Evolutionary conservation across 53 echinoderm and acorn worm species (phyloP).

Genomic region (Astropecten irregularis): DNA sequence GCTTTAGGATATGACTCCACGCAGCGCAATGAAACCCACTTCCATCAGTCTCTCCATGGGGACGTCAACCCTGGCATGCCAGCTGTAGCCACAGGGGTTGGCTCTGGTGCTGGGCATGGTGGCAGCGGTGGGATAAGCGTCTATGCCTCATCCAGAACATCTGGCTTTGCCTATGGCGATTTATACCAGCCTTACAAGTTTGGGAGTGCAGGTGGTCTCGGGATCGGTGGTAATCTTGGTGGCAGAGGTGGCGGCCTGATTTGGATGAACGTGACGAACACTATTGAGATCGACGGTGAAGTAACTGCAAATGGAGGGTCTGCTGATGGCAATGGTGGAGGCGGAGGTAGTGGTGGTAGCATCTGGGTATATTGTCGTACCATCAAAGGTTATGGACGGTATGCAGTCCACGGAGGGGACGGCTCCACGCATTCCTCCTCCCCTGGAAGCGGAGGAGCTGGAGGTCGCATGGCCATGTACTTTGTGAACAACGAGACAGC

Average conservation of each 20-base stretch:
- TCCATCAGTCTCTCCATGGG: constrained; percentile 78
- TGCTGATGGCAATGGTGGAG: constrained; percentile 69
- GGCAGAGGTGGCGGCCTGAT: constrained; percentile 87
- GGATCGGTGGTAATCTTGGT: constrained; percentile 41
- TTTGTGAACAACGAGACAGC: constrained; percentile 79
- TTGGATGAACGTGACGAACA: constrained; percentile 90
- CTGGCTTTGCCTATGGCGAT: constrained; percentile 91
- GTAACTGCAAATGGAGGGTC: constrained; percentile 76
- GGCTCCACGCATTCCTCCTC: constrained; percentile 45
- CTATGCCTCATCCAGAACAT: constrained; percentile 24
- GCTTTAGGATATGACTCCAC: constrained; percentile 73
- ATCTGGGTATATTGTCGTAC: constrained; percentile 84
- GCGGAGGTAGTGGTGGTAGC: constrained; percentile 90
- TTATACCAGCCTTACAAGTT: constrained; percentile 85
- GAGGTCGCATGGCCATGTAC: constrained; percentile 87
- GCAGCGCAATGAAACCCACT: constrained; percentile 75
- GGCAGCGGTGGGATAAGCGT: constrained; percentile 87
- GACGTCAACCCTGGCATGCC: constrained; percentile 91
- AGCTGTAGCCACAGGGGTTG: constrained; percentile 40
- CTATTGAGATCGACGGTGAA: constrained; percentile 85
- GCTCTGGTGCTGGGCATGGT: constrained; percentile 88
- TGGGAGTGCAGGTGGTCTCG: constrained; percentile 84
- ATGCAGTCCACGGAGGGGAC: constrained; percentile 76
- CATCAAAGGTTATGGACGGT: constrained; percentile 84
- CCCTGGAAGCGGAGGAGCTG: constrained; percentile 81